A percentile compares a stretch with the other conserved stretches of the same genome.
Evolutionary conservation across 2,888 invertebrate species (phyloP).

Genomic region (Perizoma affinitatum): DNA sequence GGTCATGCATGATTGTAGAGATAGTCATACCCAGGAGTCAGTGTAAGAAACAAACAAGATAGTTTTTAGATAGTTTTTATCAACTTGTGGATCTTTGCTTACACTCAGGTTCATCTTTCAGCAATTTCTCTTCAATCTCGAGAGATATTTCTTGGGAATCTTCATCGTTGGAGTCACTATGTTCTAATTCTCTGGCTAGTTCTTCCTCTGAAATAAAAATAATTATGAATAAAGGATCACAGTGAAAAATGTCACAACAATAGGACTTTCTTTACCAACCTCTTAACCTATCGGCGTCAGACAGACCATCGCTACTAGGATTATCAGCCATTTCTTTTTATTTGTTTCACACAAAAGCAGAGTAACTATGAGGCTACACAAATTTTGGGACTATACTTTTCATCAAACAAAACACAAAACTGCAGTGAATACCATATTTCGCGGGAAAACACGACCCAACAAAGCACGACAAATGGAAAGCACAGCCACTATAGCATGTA

Average conservation of each 20-base stretch:
- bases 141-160: slow-evolving; percentile 77
- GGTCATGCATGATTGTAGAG: too few species aligned
- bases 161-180: slow-evolving; percentile 79
- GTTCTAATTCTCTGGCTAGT: slow-evolving; percentile 74
- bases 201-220: slow-evolving; percentile 68
- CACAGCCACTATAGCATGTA: too few species aligned
- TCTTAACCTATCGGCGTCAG: slow-evolving; percentile 71
- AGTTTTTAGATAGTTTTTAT: too few species aligned
- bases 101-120: slow-evolving; percentile 81
- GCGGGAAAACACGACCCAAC: too few species aligned
- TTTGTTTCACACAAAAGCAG: neutral
- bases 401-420: too few species aligned
- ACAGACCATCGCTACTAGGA: slow-evolving; percentile 62
- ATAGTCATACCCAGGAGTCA: too few species aligned
- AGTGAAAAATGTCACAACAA: neutral
- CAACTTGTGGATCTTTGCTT: slow-evolving; percentile 31
- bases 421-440: too few species aligned
- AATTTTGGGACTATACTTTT: too few species aligned
- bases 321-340: slow-evolving; percentile 47
- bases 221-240: neutral
- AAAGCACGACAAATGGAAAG: too few species aligned
- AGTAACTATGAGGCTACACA: neutral
- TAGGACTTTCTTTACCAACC: slow-evolving; percentile 49
- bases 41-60: too few species aligned
- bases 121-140: slow-evolving; percentile 76